Conservation (phyloP, 2,113 vertebrate species). For the cattle (Bos taurus) region DNA sequence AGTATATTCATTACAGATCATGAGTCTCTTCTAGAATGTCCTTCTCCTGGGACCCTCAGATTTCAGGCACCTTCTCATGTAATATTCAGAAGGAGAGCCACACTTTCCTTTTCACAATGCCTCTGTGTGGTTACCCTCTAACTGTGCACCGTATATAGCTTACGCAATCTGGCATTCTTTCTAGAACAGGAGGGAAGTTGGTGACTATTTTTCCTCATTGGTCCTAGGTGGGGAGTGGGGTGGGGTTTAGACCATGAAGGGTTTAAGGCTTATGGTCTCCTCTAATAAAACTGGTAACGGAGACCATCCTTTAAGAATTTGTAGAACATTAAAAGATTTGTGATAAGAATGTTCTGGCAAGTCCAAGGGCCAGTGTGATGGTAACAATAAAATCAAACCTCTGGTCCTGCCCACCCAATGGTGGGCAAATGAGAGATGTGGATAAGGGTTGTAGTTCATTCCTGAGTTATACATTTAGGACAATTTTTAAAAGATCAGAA, state of each 20-base stretch:
- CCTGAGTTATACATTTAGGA: background rate
- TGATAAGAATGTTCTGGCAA: background rate
- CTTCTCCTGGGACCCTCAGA: background rate
- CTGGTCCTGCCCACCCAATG: background rate
- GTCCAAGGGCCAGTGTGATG: background rate
- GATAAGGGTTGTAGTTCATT: rapidly evolving
- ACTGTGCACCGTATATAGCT: background rate
- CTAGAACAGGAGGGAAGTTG: background rate
- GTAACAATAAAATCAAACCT: background rate
- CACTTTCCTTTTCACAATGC: background rate
- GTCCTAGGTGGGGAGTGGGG: background rate
- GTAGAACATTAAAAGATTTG: background rate
- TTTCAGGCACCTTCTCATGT: background rate
- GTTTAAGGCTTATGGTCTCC: background rate
- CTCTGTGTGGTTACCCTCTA: background rate
- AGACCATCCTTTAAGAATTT: background rate
- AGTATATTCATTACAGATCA: background rate
- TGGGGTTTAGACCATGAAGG: rapidly evolving
- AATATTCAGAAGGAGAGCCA: background rate
- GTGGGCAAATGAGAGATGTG: rapidly evolving
- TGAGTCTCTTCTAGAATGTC: background rate
- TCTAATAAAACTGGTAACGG: background rate
- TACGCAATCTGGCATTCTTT: background rate
- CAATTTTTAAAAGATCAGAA: background rate
- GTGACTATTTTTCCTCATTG: background rate